These are phyloP conservation scores for Magallana angulata DNA, from an alignment of 1,140 invertebrate species.

Conservation along the genomic window DNA sequence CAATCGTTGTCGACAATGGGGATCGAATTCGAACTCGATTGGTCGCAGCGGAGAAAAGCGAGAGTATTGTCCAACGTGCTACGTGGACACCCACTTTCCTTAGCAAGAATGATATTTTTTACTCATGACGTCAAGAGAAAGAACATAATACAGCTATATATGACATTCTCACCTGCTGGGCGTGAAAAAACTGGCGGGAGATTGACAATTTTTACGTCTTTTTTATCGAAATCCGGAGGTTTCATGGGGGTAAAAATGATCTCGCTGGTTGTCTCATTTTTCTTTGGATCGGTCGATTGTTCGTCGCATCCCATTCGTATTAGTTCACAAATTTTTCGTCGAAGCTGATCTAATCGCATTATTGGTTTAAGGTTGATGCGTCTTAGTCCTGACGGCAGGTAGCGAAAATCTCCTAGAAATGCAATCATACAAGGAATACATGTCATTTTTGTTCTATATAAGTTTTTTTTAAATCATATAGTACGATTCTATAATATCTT, in stretches of 20 bases:
- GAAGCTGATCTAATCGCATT: neutral
- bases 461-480: too few species aligned
- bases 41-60: too few species aligned
- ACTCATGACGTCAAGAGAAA: too few species aligned
- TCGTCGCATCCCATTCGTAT: neutral
- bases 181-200: neutral
- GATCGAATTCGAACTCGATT: too few species aligned
- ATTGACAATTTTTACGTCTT: neutral
- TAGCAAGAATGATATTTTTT: too few species aligned
- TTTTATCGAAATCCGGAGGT: neutral
- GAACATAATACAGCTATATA: too few species aligned
- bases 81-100: too few species aligned
- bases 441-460: too few species aligned
- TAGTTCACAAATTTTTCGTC: neutral
- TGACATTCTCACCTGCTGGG: neutral
- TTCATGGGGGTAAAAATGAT: slow-evolving; percentile 1
- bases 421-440: too few species aligned
- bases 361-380: neutral
- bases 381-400: neutral
- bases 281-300: neutral
- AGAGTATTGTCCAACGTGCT: too few species aligned
- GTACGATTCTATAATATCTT: too few species aligned
- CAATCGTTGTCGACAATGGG: too few species aligned
- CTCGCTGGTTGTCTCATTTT: neutral
- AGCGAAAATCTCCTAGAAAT: neutral